Base-by-base conservation (phyloP, 2,888 invertebrate genomes). In the Pyrocoelia pectoralis region DNA sequence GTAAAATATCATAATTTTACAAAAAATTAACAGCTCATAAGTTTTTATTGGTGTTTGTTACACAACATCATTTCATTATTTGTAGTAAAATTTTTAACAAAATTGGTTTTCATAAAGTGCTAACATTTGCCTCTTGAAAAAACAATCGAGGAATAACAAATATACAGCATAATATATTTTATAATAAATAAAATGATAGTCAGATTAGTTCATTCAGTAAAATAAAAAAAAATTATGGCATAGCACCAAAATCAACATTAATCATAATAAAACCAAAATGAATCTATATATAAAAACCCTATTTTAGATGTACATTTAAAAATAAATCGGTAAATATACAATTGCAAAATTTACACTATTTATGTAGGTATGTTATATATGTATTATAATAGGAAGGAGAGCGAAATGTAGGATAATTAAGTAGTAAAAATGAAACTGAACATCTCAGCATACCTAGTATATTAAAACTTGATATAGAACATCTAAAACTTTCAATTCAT, bases 401-500 rank as follows among this genome's bases (percentile, higher is more conserved):
- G 18, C 15, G 28, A 54, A 54, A 13, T 12, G 14, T 4, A 15
- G n/a, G 19, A 28, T 9, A 28, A 24, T 19, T 18, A 33, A 33
- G 24, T 54, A 54, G 54, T 41, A 54, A 1, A 13, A 54, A 12
- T 40, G 19, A 46, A 29, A 19, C 9, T 15, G 33, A 17, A 46
- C 18, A 17, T 17, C 17, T 46, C 46, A 46, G 46, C 46, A 17
- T 55, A 29, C 15, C 19, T 29, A 13, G 14, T 13, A 46, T 53
- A 54, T 59, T 59, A 59, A 59, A 59, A 59, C 59, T 59, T 54
- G 59, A 59, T 59, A 59, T 48, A 48, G 46, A 33, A 28, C 29
- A 52, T 28, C 41, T 58, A 52, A 51, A 43, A 46, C 18, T 19
- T 38, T 38, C 29, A 62, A 28, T 48, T 13, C 19, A 53, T 63